Evolutionary conservation across 1,140 invertebrate species (phyloP).

Genomic region (Eumeta japonica): DNA sequence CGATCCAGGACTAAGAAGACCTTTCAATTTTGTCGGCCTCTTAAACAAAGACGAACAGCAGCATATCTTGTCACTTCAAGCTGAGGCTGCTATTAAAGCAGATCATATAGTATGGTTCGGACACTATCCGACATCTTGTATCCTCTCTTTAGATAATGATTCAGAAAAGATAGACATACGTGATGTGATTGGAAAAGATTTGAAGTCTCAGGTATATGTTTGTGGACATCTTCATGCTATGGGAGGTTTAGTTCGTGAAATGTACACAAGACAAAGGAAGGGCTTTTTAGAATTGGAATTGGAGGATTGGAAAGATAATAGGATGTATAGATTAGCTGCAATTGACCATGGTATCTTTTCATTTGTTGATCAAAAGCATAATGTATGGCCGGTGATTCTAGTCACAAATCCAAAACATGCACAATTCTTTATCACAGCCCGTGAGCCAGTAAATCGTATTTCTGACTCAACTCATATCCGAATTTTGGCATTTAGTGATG

Average conservation of each 20-base stretch:
- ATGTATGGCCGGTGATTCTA: slow-evolving; percentile 78
- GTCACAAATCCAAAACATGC: slow-evolving; percentile 90
- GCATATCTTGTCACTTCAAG: slow-evolving; percentile 50
- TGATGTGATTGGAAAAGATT: slow-evolving; percentile 57
- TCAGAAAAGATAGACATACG: slow-evolving; percentile 56
- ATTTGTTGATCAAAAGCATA: slow-evolving; percentile 78
- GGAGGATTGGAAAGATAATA: slow-evolving; percentile 91
- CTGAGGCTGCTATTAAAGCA: slow-evolving; percentile 33
- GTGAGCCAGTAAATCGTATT: slow-evolving; percentile 72
- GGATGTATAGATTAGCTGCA: slow-evolving; percentile 80
- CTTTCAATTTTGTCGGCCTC: slow-evolving; percentile 91
- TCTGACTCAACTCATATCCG: slow-evolving; percentile 77
- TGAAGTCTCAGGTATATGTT: slow-evolving; percentile 65
- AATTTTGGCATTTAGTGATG: slow-evolving; percentile 72
- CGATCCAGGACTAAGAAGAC: slow-evolving; percentile 79
- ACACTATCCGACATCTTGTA: slow-evolving; percentile 90
- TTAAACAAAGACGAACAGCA: slow-evolving; percentile 65
- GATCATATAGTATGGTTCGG: slow-evolving; percentile 69
- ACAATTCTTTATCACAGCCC: slow-evolving; percentile 67
- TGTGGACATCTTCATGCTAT: slow-evolving; percentile 91
- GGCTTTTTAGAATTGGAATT: slow-evolving; percentile 90
- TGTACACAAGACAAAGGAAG: slow-evolving; percentile 83
- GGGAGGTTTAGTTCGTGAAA: slow-evolving; percentile 73
- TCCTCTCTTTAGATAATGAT: slow-evolving; percentile 62
- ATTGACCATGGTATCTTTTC: slow-evolving; percentile 89